Conservation (phyloP, 2,113 vertebrate genomes). For the Dolichotis patagonum region DNA sequence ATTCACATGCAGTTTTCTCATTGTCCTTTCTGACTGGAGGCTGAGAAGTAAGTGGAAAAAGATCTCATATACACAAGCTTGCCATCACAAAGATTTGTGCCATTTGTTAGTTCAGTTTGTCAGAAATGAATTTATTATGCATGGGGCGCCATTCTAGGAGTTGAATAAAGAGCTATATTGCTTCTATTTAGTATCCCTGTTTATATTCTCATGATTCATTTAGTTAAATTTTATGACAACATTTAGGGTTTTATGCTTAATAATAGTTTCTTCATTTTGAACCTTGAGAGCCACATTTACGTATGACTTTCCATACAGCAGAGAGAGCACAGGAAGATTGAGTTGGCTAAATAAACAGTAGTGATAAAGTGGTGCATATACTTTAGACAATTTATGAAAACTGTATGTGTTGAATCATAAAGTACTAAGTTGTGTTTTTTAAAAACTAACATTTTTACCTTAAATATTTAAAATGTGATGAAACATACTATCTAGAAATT, state of each 20-base stretch:
- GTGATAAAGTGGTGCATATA: neutral
- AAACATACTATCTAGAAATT: slow-evolving; percentile 81
- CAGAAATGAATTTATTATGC: slow-evolving; percentile 12
- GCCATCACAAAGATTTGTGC: neutral
- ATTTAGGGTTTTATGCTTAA: slow-evolving; percentile 26
- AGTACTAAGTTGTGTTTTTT: neutral
- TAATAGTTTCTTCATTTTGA: slow-evolving; percentile 42
- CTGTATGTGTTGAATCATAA: neutral
- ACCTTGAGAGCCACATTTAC: neutral
- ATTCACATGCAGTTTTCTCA: neutral
- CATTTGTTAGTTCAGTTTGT: neutral
- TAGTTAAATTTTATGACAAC: neutral
- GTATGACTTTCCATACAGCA: neutral
- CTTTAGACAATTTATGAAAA: neutral
- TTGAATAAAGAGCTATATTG: neutral
- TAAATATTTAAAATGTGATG: slow-evolving; percentile 24
- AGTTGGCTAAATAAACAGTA: neutral
- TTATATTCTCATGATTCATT: neutral
- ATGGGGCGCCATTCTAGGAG: neutral
- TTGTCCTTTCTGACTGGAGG: neutral
- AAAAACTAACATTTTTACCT: slow-evolving; percentile 57
- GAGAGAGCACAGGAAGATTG: neutral
- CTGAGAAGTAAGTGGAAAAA: neutral
- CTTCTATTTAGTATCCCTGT: neutral
- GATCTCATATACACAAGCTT: neutral